These are phyloP conservation scores for Adrianichthys oophorus DNA, from an alignment of 2,797 vertebrate genomes.

Conservation along the genomic window DNA sequence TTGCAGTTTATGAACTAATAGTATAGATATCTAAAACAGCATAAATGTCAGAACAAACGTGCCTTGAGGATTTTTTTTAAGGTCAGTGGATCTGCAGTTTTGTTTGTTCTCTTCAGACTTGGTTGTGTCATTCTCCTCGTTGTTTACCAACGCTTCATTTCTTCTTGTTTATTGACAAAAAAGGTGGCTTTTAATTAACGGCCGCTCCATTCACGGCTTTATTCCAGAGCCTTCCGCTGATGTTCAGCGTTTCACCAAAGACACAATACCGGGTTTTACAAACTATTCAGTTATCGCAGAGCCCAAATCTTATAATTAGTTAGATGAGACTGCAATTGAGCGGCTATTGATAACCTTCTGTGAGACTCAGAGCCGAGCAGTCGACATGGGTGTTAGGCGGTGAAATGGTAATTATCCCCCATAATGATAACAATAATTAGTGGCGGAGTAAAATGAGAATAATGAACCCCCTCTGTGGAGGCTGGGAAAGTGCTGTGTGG, in stretches of 20 bases:
- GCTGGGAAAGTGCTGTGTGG: slow-evolving; percentile 48
- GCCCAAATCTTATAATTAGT: slow-evolving; percentile 75
- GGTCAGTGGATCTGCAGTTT: background rate
- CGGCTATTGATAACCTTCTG: slow-evolving; percentile 76
- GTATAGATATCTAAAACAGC: too few relatives aligned
- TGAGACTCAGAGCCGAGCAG: slow-evolving; percentile 59
- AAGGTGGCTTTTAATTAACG: slow-evolving; percentile 74
- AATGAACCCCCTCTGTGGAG: slow-evolving; percentile 66
- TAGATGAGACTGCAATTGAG: slow-evolving; percentile 68
- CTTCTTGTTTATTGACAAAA: slow-evolving; percentile 59
- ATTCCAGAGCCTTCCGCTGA: slow-evolving; percentile 59
- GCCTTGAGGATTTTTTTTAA: too few relatives aligned
- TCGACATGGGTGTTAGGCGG: slow-evolving; percentile 63
- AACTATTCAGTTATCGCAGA: slow-evolving; percentile 74
- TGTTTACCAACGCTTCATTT: slow-evolving; percentile 53
- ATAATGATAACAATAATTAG: slow-evolving; percentile 80
- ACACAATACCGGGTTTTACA: slow-evolving; percentile 62
- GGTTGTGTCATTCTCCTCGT: slow-evolving; percentile 35
- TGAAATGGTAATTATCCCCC: slow-evolving; percentile 76
- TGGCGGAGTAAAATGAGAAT: slow-evolving; percentile 69
- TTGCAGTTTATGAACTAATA: too few relatives aligned
- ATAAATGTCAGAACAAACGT: too few relatives aligned
- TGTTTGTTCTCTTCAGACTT: slow-evolving; percentile 1
- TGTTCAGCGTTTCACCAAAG: slow-evolving; percentile 47
- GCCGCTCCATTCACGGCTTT: slow-evolving; percentile 55